phyloP scores from a whole-genome alignment of 1,140 invertebrate species.

The Heliconius himera region DNA sequence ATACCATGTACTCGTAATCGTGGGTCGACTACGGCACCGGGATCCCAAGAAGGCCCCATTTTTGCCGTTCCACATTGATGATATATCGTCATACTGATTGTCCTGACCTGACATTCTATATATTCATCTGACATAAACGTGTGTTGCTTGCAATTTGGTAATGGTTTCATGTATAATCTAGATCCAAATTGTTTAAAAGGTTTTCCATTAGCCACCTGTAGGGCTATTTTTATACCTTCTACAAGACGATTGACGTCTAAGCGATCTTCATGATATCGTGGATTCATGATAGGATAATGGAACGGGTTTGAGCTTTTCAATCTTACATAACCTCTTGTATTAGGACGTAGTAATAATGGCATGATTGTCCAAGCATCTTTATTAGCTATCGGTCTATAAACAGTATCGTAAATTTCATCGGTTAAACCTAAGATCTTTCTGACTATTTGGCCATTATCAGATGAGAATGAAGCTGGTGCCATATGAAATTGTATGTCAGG shows the following conservation, averaged over 20 bases:
- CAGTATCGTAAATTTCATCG: conserved; percentile 90
- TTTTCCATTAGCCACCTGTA: conserved; percentile 87
- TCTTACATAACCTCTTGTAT: conserved; percentile 89
- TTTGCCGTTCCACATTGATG: conserved; percentile 91
- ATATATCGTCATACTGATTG: conserved; percentile 93
- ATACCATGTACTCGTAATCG: conserved; percentile 90
- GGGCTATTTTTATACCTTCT: conserved; percentile 90
- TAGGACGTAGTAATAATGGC: conserved; percentile 90
- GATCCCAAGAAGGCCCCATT: conserved; percentile 91
- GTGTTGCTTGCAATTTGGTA: conserved; percentile 90
- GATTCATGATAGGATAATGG: conserved; percentile 92
- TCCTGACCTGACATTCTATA: conserved; percentile 92
- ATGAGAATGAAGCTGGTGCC: conserved; percentile 92
- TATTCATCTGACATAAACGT: conserved; percentile 90
- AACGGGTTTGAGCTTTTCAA: conserved; percentile 91
- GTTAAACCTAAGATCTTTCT: conserved; percentile 91
- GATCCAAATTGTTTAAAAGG: conserved; percentile 92
- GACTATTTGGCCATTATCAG: conserved; percentile 88
- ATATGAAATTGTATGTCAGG: conserved; percentile 94
- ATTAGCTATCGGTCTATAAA: conserved; percentile 89
- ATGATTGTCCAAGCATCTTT: conserved; percentile 92
- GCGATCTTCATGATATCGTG: conserved; percentile 92
- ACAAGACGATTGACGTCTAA: conserved; percentile 89
- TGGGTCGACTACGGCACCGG: conserved; percentile 91
- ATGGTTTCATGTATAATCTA: conserved; percentile 86